These are phyloP conservation scores for Phalacrocorax carbo DNA, from an alignment of 2,113 vertebrate species.

Conservation along the genomic window DNA sequence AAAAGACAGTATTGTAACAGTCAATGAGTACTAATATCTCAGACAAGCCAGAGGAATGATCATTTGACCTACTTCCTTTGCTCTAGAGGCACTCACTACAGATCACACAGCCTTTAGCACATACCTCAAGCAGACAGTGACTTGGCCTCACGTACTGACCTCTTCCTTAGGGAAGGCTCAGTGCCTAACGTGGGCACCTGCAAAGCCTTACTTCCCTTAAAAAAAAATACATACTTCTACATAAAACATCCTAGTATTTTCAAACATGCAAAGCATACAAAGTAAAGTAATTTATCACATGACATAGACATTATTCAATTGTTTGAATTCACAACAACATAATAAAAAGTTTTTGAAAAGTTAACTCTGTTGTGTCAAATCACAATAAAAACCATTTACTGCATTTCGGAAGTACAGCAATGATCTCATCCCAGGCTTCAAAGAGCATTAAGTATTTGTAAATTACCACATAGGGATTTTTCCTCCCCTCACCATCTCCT, in stretches of 20 bases:
- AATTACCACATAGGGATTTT: neutral
- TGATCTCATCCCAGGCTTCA: neutral
- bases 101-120: neutral
- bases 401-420: neutral
- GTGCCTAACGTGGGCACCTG: neutral
- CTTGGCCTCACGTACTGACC: fast-evolving
- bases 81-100: neutral
- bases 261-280: neutral
- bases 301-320: neutral
- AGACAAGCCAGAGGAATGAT: neutral
- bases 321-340: neutral
- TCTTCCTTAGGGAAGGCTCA: neutral
- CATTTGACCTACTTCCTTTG: neutral
- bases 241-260: neutral
- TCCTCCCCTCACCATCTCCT: neutral
- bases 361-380: neutral
- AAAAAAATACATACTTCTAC: neutral
- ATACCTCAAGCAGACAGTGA: neutral
- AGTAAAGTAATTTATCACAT: neutral
- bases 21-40: neutral
- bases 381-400: neutral
- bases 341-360: neutral
- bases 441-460: neutral
- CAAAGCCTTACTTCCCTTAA: neutral
- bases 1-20: neutral